Percentiles rank a stretch among this genome's conserved stretches.
These are phyloP conservation scores for Drosophila insularis DNA, from an alignment of 1,140 invertebrate species.

Conservation along the genomic window DNA sequence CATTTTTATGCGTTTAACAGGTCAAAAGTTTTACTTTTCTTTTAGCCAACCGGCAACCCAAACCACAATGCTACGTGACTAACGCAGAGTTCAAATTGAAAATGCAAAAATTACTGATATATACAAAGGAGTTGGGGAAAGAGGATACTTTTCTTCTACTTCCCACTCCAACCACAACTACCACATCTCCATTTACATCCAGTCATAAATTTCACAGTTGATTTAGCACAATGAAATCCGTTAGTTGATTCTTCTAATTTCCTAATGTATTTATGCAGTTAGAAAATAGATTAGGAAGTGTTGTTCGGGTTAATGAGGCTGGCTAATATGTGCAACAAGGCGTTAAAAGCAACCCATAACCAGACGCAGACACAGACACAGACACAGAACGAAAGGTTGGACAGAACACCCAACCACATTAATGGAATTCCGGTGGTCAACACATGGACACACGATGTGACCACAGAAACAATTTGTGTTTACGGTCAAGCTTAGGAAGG, in stretches of 20 bases:
- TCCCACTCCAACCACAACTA: no score
- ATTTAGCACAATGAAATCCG: constrained; percentile 48
- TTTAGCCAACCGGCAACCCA: not conserved
- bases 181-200: constrained; percentile 20
- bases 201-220: constrained; percentile 73
- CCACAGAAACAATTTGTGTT: constrained; percentile 25
- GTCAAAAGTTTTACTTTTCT: constrained; percentile 41
- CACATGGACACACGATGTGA: constrained; percentile 15
- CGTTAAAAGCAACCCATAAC: constrained; percentile 58
- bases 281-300: constrained; percentile 38
- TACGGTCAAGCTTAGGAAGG: not conserved
- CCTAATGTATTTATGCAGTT: constrained; percentile 62
- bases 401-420: constrained; percentile 26
- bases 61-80: constrained; percentile 64
- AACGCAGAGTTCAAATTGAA: constrained; percentile 52
- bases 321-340: constrained; percentile 74
- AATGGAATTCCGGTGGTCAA: constrained; percentile 24
- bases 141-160: not conserved
- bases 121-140: constrained; percentile 31
- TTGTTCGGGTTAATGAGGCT: constrained; percentile 48
- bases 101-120: constrained; percentile 72
- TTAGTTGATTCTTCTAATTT: constrained; percentile 45
- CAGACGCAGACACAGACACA: constrained; percentile 3
- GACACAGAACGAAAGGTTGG: not conserved
- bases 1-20: constrained; percentile 70